Evolutionary conservation across 2,113 vertebrate species (phyloP).

Genomic region (Paracanthobrama guichenoti): DNA sequence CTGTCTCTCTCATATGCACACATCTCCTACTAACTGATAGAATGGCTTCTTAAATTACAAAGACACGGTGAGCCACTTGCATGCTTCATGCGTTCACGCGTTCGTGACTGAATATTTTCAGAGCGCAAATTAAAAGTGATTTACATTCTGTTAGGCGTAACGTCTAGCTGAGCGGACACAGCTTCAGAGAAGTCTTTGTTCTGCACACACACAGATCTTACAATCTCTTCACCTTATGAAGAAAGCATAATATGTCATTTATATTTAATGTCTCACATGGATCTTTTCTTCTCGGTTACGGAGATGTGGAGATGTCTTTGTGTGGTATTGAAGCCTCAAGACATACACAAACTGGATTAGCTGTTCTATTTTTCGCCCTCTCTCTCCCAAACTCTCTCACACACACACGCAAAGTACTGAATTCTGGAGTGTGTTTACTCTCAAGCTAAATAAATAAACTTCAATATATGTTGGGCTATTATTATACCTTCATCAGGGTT

Average conservation of each 20-base stretch:
- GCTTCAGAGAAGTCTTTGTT: conserved; percentile 31
- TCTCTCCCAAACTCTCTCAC: neutral
- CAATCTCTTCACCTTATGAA: neutral
- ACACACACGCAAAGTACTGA: neutral
- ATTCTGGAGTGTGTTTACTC: neutral
- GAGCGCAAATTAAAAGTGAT: conserved; percentile 68
- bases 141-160: conserved; percentile 52
- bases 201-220: neutral
- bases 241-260: neutral
- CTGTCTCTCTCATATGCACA: conserved; percentile 59
- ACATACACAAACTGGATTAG: conserved; percentile 9
- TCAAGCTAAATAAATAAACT: conserved; percentile 1
- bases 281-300: neutral
- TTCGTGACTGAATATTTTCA: conserved; percentile 67
- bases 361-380: neutral
- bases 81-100: conserved; percentile 51
- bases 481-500: neutral
- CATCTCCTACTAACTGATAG: conserved; percentile 63
- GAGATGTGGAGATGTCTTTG: conserved; percentile 13
- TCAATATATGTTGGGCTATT: neutral
- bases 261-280: conserved; percentile 13
- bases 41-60: conserved; percentile 72
- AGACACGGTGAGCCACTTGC: conserved; percentile 65
- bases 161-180: conserved; percentile 44
- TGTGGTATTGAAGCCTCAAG: conserved; percentile 16